phyloP scores from a whole-genome alignment of 2,888 invertebrate species.

The Watsonalla binaria region DNA sequence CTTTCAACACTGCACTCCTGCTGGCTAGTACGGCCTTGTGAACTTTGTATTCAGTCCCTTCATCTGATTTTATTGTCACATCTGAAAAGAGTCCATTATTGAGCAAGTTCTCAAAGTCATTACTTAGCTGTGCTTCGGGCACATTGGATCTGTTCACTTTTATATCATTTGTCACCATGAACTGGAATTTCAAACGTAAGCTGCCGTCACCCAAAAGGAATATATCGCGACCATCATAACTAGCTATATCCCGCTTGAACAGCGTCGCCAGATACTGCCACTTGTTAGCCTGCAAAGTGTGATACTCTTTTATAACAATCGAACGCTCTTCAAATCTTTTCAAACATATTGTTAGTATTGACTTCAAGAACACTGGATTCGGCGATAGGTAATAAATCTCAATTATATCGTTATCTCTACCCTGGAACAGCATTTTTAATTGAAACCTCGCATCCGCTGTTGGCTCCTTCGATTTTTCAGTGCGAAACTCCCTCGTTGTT shows the following conservation, averaged over 20 bases:
- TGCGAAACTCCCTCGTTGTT: conserved; percentile 53
- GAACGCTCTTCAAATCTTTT: conserved; percentile 67
- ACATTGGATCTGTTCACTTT: conserved; percentile 49
- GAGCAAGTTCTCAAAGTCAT: conserved; percentile 61
- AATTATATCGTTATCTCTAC: conserved; percentile 61
- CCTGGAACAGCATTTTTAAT: conserved; percentile 65
- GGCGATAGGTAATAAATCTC: conserved; percentile 65
- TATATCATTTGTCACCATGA: conserved; percentile 64
- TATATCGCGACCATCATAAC: conserved; percentile 27
- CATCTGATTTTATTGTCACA: conserved; percentile 61
- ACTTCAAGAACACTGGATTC: conserved; percentile 58
- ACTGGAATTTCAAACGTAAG: conserved; percentile 61
- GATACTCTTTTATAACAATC: conserved; percentile 63
- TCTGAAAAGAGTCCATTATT: conserved; percentile 62
- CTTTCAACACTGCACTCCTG: conserved; percentile 63
- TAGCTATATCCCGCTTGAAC: conserved; percentile 58
- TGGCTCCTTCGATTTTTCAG: conserved; percentile 47
- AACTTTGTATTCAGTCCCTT: conserved; percentile 57
- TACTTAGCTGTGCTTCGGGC: conserved; percentile 56
- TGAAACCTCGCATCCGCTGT: conserved; percentile 47
- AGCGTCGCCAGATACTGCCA: conserved; percentile 69
- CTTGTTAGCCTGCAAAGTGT: conserved; percentile 62
- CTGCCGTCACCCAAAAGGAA: conserved; percentile 57
- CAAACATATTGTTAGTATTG: conserved; percentile 57
- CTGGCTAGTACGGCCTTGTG: conserved; percentile 68